Evolutionary conservation across 2,797 vertebrate genomes (phyloP).

Genomic region (Anguilla megastoma): DNA sequence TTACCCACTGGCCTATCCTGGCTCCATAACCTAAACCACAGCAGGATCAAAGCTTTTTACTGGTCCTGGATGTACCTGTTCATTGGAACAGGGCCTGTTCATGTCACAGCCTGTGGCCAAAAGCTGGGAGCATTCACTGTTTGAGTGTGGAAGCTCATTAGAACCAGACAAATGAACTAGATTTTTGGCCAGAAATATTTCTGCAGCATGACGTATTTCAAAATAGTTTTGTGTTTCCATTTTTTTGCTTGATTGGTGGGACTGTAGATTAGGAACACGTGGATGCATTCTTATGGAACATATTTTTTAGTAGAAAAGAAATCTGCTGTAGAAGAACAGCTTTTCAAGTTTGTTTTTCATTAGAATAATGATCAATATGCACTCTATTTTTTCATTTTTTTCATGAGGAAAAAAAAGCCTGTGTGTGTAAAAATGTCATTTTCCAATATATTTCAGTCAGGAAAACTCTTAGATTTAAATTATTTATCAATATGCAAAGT

Average conservation of each 20-base stretch:
- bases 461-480: too few species aligned
- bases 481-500: too few species aligned
- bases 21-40: slow-evolving; percentile 41
- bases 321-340: not conserved
- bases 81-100: not conserved
- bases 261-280: not conserved
- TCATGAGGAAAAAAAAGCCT: not conserved
- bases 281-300: not conserved
- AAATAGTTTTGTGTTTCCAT: not conserved
- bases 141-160: not conserved
- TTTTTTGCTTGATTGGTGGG: not conserved
- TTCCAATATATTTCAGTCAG: too few species aligned
- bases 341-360: not conserved
- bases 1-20: slow-evolving; percentile 43
- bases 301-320: not conserved
- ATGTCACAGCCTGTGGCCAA: not conserved
- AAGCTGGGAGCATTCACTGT: not conserved
- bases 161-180: not conserved
- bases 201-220: not conserved
- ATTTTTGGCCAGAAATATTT: not conserved
- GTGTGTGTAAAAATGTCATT: not conserved
- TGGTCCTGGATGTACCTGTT: slow-evolving; percentile 29
- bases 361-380: not conserved
- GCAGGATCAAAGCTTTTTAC: slow-evolving; percentile 55
- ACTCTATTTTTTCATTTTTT: not conserved